A percentile compares a stretch with the other conserved stretches of the same genome.
Evolutionary conservation across 2,888 invertebrate species (phyloP).

Genomic region (Scrobipalpa atriplicella): DNA sequence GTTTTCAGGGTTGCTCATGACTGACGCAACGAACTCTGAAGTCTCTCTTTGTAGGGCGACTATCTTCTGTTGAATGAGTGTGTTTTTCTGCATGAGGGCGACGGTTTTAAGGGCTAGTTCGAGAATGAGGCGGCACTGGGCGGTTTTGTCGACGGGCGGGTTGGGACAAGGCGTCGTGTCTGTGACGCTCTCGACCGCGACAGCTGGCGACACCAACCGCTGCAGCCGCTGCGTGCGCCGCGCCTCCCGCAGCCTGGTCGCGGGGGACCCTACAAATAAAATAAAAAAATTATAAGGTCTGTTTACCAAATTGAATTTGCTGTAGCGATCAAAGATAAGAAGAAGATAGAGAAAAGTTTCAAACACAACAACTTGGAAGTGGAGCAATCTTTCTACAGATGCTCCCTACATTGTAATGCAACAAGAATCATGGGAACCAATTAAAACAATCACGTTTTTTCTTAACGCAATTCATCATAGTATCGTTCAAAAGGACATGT

Average conservation of each 20-base stretch:
- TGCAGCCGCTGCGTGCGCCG: constrained; percentile 65
- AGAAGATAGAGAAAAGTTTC: too few species aligned
- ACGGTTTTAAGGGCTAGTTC: constrained; percentile 85
- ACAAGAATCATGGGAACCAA: background rate
- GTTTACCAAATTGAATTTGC: background rate
- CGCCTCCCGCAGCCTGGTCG: constrained; percentile 64
- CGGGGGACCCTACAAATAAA: constrained; percentile 63
- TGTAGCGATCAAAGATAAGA: background rate
- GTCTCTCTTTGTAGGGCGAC: constrained; percentile 84
- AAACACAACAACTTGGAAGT: too few species aligned
- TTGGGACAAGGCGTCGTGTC: constrained; percentile 32
- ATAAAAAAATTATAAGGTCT: constrained; percentile 21
- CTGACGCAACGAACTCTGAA: constrained; percentile 82
- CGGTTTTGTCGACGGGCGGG: constrained; percentile 51
- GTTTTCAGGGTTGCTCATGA: constrained; percentile 81
- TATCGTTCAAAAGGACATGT: background rate
- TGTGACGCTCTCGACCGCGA: background rate
- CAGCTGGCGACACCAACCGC: constrained; percentile 32
- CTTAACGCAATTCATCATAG: background rate
- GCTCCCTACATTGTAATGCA: too few species aligned
- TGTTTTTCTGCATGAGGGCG: constrained; percentile 84
- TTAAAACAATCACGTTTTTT: background rate
- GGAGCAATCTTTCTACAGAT: too few species aligned
- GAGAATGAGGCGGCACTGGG: constrained; percentile 78
- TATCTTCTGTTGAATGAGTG: constrained; percentile 83